A percentile compares a stretch with the other conserved stretches of the same genome.
Evolutionary conservation across 2,113 vertebrate species (phyloP).

Genomic region (Oreamnos americanus): DNA sequence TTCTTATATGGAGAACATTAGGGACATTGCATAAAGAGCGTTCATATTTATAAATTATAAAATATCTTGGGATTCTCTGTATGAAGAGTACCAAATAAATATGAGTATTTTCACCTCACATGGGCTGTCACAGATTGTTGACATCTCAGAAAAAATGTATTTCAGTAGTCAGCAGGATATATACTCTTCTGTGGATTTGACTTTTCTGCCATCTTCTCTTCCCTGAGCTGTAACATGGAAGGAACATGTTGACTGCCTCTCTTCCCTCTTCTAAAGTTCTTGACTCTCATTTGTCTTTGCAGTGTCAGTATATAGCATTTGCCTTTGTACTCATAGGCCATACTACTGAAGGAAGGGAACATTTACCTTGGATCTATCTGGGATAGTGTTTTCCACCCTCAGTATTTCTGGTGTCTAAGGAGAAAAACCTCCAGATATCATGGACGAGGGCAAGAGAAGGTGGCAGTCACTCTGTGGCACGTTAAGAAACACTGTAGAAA

Average conservation of each 20-base stretch:
- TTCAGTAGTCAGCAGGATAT: conserved; percentile 20
- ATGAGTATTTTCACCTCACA: conserved; percentile 22
- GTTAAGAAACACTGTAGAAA: neutral
- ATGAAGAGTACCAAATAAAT: neutral
- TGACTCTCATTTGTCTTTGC: conserved; percentile 33
- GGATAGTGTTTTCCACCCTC: neutral
- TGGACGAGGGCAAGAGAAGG: neutral
- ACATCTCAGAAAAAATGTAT: neutral
- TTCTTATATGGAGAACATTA: neutral
- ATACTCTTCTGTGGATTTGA: neutral
- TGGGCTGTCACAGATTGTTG: conserved; percentile 15
- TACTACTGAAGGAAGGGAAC: neutral
- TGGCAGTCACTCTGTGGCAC: neutral
- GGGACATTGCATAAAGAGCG: neutral
- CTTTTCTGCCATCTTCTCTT: neutral
- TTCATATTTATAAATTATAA: conserved; percentile 47
- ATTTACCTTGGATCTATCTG: neutral
- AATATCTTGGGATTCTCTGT: conserved; percentile 27
- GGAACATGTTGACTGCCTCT: neutral
- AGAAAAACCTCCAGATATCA: neutral
- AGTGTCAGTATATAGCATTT: neutral
- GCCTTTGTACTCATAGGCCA: neutral
- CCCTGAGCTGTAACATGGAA: neutral
- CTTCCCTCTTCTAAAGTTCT: neutral
- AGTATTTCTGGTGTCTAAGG: conserved; percentile 8